Evolutionary conservation across 2,888 invertebrate species (phyloP), one percentile per base, ranked within the genome.

Genomic region (Xestia sexstrigata): DNA sequence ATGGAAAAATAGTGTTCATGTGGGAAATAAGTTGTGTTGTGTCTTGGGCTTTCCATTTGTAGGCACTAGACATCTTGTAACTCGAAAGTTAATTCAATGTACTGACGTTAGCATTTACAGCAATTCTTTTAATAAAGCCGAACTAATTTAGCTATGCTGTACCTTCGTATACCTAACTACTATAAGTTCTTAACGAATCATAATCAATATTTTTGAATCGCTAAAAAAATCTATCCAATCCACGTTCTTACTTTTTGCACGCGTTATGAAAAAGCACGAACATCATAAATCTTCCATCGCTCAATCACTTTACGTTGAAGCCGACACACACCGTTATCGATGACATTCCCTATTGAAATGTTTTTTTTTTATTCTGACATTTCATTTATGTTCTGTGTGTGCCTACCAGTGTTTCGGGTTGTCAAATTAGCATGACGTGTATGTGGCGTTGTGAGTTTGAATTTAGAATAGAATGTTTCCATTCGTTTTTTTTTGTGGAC

Each of bases 221-320:
- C 11, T 6, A 47, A 47, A 35, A 39, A 39, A 26, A 5, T n/a
- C 4, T 55, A 47, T 49, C 39, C 35, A 42, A 66, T 39, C 4
- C 26, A 30, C 58, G 4, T 26, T 35, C 23, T 55, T 63, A 23
- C 9, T 75, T 67, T 83, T 71, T 62, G 8, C 17, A 13, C 17
- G 11, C 20, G 30, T 66, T 55, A 65, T 39, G 20, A 52, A 49
- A 62, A n/a, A n/a, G 7, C 6, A n/a, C 63, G 26, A 23, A 17
- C 30, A 39, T 78, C 72, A 71, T 80, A 82, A 80, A 80, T 84
- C 67, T 81, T 79, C 70, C 79, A 82, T 58, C 78, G 70, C 47
- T 79, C 70, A 63, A 76, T 75, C 78, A 75, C 76, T 79, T 63
- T 26, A 20, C 42, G n/a, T 26, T 68, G 74, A 66, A 75, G 30